Evolutionary conservation across 2,113 vertebrate species (phyloP).

Genomic region (Lepus timidus): DNA sequence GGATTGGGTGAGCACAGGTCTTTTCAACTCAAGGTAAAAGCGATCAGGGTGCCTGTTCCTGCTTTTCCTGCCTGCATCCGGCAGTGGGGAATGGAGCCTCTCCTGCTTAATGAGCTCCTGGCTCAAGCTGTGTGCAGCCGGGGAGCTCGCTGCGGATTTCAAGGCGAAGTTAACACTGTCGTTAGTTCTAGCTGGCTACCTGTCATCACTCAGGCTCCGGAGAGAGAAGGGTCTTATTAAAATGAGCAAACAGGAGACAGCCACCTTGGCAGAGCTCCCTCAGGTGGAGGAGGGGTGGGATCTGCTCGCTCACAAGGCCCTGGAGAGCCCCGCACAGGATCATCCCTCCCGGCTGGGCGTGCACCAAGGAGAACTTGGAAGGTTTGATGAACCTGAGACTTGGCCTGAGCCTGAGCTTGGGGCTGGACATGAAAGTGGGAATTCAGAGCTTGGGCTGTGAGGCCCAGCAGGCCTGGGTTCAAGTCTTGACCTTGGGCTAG

Average conservation of each 20-base stretch:
- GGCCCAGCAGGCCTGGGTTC: not conserved
- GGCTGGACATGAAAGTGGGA: not conserved
- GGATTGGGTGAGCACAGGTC: not conserved
- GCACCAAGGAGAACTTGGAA: not conserved
- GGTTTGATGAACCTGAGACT: no score
- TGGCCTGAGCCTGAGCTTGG: not conserved
- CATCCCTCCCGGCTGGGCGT: not conserved
- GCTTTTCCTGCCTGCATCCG: conserved; percentile 24
- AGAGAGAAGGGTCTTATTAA: conserved; percentile 48
- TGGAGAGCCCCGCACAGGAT: not conserved
- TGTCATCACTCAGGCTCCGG: not conserved
- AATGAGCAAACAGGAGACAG: conserved; percentile 41
- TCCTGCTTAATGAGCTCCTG: conserved; percentile 67
- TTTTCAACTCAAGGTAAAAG: not conserved
- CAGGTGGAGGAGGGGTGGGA: not conserved
- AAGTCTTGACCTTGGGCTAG: not conserved
- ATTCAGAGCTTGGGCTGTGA: not conserved
- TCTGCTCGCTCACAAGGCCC: not conserved
- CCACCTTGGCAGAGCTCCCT: not conserved
- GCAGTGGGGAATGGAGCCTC: not conserved
- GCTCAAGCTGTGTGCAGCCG: conserved; percentile 57
- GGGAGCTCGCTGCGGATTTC: not conserved
- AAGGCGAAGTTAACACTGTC: conserved; percentile 56
- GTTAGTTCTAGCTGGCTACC: conserved; percentile 65
- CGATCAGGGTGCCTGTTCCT: not conserved